Evolutionary conservation across 2,888 invertebrate species (phyloP), one percentile per base, ranked within the genome.

Genomic region (Dorcus hopei): DNA sequence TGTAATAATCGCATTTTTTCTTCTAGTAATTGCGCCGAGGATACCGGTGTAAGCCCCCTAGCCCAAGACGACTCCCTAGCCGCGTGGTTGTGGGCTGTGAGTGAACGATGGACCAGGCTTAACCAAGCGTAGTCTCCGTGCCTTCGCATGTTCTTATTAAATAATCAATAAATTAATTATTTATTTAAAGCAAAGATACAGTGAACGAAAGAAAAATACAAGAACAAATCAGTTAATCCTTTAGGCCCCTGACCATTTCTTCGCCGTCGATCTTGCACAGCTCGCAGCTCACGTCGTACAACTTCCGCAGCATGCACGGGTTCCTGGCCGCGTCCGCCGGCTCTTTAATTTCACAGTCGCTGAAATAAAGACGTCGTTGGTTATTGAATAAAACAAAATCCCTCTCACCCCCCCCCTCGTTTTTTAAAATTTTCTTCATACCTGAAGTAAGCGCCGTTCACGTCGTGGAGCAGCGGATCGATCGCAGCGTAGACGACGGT

Each of bases 71-170:
- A 81, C 61, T 73, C 76, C 47, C 77, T 81, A 58, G 83, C 85
- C 3, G 80, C 80, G 66, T 89, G 92, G 87, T 73, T 93, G 63
- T 94, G 93, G 92, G 75, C 80, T 58, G 88, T 90, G 51, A 92
- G 91, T 80, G 89, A 88, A 78, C 88, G 85, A 72, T 93, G 93
- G 93, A 91, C 91, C 14, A 79, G 77, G 62, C 61, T 71, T 47
- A 43, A 16, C 3, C 26, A 33, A 33, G 26, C 26, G 26, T 33
- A 33, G 26, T 33, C 6, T 33, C 1, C 5, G 26, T 33, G 26
- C 26, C 26, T 33, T 33, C 26, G 6, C 5, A 33, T 2, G 6
- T 33, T 33, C 6, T 42, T 42, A 41, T 9, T 6, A 41, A 6
- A 1, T 23, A 23, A 23, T 51, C 33, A 51, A 51, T 11, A 51